Conservation (phyloP, 2,888 invertebrate species). For the Phymatocera aterrima region DNA sequence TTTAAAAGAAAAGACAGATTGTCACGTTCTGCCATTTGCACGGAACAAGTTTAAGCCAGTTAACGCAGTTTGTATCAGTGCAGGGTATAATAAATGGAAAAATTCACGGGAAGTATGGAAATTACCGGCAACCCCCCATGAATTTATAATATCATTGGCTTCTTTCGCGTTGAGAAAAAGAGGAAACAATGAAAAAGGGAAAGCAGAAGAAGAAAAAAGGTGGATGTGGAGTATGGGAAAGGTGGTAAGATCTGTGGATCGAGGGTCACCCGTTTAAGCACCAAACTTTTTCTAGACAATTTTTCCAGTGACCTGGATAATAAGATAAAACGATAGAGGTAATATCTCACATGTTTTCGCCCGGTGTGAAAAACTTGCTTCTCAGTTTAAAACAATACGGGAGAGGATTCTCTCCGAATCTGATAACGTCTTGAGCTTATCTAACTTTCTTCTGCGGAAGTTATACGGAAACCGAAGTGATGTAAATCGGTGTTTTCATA, state of each 20-base stretch:
- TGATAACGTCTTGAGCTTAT: not conserved
- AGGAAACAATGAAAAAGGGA: not conserved
- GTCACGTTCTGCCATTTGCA: not conserved
- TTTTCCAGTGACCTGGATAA: not conserved
- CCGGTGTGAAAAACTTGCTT: not conserved
- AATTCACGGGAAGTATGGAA: slow-evolving; percentile 26
- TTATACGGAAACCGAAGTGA: not conserved
- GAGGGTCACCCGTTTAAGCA: not conserved
- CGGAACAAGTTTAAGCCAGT: slow-evolving; percentile 4
- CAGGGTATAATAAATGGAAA: slow-evolving; percentile 3
- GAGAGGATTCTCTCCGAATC: not conserved
- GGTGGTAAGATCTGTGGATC: not conserved
- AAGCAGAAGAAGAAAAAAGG: not conserved
- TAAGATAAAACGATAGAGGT: not conserved
- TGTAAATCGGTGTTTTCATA: not conserved
- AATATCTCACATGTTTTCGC: not conserved
- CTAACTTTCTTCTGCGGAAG: not conserved
- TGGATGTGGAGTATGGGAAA: not conserved
- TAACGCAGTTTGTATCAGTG: slow-evolving; percentile 31
- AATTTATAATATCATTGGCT: slow-evolving; percentile 21
- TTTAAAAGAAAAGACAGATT: slow-evolving; percentile 11
- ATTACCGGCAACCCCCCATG: slow-evolving; percentile 14
- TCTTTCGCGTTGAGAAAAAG: not conserved
- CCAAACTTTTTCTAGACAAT: not conserved
- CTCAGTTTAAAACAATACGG: not conserved